phyloP scores from a whole-genome alignment of 2,113 vertebrate genomes.

The Lepus europaeus region DNA sequence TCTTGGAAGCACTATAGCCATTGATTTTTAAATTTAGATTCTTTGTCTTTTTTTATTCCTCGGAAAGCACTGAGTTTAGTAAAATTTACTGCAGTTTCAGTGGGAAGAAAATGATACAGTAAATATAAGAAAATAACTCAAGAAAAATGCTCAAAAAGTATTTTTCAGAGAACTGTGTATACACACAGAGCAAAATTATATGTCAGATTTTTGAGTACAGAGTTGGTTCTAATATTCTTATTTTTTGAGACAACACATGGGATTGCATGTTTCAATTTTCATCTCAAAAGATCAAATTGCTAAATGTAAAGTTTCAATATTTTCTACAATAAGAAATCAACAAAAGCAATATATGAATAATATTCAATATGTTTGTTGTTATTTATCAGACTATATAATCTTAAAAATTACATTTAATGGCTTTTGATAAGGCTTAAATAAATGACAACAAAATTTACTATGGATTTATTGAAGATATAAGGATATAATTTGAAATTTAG shows the following conservation, averaged over 20 bases:
- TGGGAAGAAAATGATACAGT: slow-evolving; percentile 44
- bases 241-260: not conserved
- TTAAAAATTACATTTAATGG: not conserved
- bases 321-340: not conserved
- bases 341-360: slow-evolving; percentile 30
- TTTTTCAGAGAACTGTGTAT: slow-evolving; percentile 61
- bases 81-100: slow-evolving; percentile 71
- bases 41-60: slow-evolving; percentile 58
- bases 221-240: slow-evolving; percentile 44
- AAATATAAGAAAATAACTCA: slow-evolving; percentile 74
- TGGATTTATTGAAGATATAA: not conserved
- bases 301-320: not conserved
- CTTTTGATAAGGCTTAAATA: slow-evolving; percentile 14
- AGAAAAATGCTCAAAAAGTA: slow-evolving; percentile 64
- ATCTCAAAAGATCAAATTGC: slow-evolving; percentile 5
- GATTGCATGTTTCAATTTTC: not conserved
- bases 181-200: not conserved
- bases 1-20: slow-evolving; percentile 72
- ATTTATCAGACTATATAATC: not conserved
- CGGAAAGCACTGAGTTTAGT: slow-evolving; percentile 31
- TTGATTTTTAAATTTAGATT: slow-evolving; percentile 82
- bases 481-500: not conserved
- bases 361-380: slow-evolving; percentile 20
- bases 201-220: not conserved
- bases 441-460: not conserved